phyloP scores from a whole-genome alignment of 2,888 invertebrate species.

The Philereme vetulata region DNA sequence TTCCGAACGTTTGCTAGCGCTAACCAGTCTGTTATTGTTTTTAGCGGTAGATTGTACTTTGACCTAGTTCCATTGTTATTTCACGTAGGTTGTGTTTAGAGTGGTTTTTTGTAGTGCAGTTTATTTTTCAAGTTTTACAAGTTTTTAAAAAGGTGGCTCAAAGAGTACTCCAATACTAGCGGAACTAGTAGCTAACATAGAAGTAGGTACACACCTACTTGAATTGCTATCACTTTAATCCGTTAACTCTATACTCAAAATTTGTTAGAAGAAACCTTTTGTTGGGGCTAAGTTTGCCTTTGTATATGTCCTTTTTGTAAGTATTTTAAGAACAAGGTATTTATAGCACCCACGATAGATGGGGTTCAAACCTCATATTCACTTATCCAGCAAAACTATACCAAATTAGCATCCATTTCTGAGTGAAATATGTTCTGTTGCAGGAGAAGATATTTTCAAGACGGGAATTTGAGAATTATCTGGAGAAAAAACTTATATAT shows the following conservation, averaged over 20 bases:
- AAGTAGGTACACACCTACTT: no score
- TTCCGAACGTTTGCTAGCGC: conserved; percentile 48
- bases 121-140: no score
- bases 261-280: no score
- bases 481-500: no score
- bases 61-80: conserved; percentile 19
- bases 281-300: no score
- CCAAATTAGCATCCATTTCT: conserved; percentile 10
- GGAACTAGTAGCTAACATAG: no score
- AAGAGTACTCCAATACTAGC: no score
- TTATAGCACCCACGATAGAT: neutral
- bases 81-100: conserved; percentile 11
- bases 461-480: neutral
- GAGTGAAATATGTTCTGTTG: conserved; percentile 17
- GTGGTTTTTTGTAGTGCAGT: neutral
- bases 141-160: no score
- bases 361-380: conserved; percentile 14
- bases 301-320: no score
- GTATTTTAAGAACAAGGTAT: no score
- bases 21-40: conserved; percentile 48
- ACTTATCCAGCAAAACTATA: conserved; percentile 16
- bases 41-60: conserved; percentile 36
- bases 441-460: conserved; percentile 6
- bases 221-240: no score
- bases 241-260: no score